These are phyloP conservation scores for Upupa epops DNA, from an alignment of 2,113 vertebrate genomes.

Conservation along the genomic window DNA sequence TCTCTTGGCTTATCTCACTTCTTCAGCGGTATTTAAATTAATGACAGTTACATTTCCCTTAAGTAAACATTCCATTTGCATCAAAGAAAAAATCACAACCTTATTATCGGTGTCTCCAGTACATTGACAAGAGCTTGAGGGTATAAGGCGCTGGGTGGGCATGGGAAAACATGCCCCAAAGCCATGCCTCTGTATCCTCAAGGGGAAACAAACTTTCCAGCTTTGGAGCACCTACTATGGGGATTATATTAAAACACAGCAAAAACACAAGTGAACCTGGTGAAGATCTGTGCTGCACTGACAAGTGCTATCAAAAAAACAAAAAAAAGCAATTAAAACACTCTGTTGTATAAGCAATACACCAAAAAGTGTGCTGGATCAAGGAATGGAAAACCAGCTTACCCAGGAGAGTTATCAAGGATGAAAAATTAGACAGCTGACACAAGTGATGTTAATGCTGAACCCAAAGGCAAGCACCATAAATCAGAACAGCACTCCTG, in stretches of 20 bases:
- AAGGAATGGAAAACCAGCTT: slow-evolving; percentile 16
- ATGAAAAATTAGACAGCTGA: slow-evolving; percentile 21
- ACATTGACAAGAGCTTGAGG: neutral
- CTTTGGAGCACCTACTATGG: neutral
- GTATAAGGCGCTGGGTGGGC: neutral
- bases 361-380: neutral
- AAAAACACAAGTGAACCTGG: neutral
- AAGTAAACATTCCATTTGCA: neutral
- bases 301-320: slow-evolving; percentile 45
- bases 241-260: fast-evolving
- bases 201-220: neutral
- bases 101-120: neutral
- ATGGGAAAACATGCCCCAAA: neutral
- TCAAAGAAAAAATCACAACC: neutral
- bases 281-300: slow-evolving; percentile 16
- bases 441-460: neutral
- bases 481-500: neutral
- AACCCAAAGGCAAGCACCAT: neutral
- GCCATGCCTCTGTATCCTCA: neutral
- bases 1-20: neutral
- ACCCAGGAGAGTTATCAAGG: slow-evolving; percentile 34
- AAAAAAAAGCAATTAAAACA: slow-evolving; percentile 57
- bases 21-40: neutral
- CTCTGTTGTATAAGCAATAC: slow-evolving; percentile 24
- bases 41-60: neutral